Percentiles rank a stretch among this genome's conserved stretches.
Evolutionary conservation across 2,888 invertebrate species (phyloP).

Genomic region (Stenurella melanura): DNA sequence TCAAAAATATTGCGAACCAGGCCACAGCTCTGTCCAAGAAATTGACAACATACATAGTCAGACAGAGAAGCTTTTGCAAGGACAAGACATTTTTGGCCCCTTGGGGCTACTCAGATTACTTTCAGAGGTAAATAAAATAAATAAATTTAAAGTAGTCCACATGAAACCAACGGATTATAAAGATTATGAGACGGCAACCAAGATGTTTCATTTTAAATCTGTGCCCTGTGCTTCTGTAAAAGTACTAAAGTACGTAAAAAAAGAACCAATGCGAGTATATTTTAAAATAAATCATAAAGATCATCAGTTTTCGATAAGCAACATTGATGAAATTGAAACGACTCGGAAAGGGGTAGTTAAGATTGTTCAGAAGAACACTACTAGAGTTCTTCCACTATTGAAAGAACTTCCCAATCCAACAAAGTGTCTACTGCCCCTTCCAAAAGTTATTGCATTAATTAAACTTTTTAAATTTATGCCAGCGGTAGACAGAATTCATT

Average conservation of each 20-base stretch:
- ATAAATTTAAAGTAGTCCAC: neutral
- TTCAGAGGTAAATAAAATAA: no score
- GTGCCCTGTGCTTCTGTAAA: neutral
- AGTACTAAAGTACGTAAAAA: neutral
- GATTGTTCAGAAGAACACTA: neutral
- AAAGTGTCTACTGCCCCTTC: neutral
- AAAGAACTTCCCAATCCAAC: neutral
- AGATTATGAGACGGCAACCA: neutral
- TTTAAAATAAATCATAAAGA: neutral
- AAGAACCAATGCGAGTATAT: neutral
- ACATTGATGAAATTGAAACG: neutral
- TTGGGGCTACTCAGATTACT: no score
- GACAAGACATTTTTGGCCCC: neutral
- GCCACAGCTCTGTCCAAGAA: neutral
- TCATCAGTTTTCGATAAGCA: neutral
- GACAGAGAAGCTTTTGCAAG: neutral
- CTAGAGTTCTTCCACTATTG: neutral
- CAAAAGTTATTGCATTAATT: neutral
- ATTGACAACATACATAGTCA: neutral
- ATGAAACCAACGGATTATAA: neutral
- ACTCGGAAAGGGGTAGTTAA: neutral
- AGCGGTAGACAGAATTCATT: neutral
- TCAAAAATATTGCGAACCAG: neutral
- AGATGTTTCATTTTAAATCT: neutral
- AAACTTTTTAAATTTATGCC: neutral